phyloP scores from a whole-genome alignment of 2,113 vertebrate genomes.

The Gambusia holbrooki region DNA sequence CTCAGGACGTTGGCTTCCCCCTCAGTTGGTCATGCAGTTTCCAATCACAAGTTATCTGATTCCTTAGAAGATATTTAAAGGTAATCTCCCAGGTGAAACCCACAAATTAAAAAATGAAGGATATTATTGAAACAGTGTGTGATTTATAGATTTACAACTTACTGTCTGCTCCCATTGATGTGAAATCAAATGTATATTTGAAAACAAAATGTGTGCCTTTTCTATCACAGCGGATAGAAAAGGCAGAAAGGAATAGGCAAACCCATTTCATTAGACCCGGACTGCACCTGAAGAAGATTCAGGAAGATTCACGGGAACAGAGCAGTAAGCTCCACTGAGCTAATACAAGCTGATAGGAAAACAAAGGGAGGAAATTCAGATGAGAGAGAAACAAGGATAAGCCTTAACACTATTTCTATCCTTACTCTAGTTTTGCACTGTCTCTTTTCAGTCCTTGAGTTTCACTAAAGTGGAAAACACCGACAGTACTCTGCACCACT shows the following conservation, averaged over 20 bases:
- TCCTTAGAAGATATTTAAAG: no score
- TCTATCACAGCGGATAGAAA: not conserved
- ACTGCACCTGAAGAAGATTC: slow-evolving; percentile 4
- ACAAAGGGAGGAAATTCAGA: slow-evolving; percentile 69
- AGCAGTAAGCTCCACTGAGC: slow-evolving; percentile 21
- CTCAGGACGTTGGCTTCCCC: no score
- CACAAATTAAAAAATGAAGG: no score
- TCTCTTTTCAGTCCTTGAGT: slow-evolving; percentile 57
- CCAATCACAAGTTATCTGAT: no score
- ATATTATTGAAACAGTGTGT: not conserved
- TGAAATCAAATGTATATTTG: not conserved
- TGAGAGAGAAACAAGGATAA: slow-evolving; percentile 67
- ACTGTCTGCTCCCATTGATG: not conserved
- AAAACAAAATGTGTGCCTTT: not conserved
- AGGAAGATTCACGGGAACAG: slow-evolving; percentile 17
- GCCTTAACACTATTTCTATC: slow-evolving; percentile 76
- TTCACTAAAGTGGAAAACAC: slow-evolving; percentile 42
- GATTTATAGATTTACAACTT: not conserved
- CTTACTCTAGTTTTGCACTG: slow-evolving; percentile 63
- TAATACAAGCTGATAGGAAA: slow-evolving; percentile 47
- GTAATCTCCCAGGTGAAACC: no score
- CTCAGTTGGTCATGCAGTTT: no score
- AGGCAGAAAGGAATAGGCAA: slow-evolving; percentile 8
- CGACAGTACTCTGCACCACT: slow-evolving; percentile 31
- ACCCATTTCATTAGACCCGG: not conserved